phyloP scores from a whole-genome alignment of 1,140 invertebrate genomes.

The Aleiodes sp. region DNA sequence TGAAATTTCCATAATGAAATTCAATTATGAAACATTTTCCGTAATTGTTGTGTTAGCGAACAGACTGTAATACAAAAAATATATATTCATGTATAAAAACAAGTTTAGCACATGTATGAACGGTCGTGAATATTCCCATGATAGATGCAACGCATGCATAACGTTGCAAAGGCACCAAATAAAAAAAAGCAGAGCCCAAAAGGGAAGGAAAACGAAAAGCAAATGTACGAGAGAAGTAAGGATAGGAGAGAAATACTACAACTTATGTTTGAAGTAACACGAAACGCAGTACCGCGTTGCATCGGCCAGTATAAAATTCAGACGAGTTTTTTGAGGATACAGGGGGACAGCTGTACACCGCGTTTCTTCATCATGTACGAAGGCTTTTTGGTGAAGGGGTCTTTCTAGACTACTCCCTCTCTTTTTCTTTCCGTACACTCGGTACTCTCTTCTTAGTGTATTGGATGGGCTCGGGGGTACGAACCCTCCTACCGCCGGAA shows the following conservation, averaged over 20 bases:
- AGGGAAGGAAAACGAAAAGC: slow-evolving; percentile 16
- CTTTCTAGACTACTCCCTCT: background rate
- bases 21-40: too few species aligned
- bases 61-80: background rate
- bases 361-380: slow-evolving; percentile 33
- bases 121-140: slow-evolving; percentile 12
- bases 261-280: slow-evolving; percentile 22
- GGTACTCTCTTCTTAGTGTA: background rate
- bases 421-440: too few species aligned
- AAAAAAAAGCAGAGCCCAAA: background rate
- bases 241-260: slow-evolving; percentile 6
- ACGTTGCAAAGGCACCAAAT: slow-evolving; percentile 18
- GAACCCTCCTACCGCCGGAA: slow-evolving; percentile 34
- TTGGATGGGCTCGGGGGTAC: background rate
- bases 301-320: slow-evolving; percentile 36
- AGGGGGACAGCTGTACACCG: slow-evolving; percentile 34
- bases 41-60: too few species aligned
- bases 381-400: slow-evolving; percentile 12
- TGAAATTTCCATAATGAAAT: too few species aligned
- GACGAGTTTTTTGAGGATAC: slow-evolving; percentile 37
- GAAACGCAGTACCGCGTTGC: slow-evolving; percentile 34
- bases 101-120: background rate
- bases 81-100: background rate
- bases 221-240: slow-evolving; percentile 12
- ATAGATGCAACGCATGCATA: background rate